Conservation (phyloP, 2,888 invertebrate genomes). For the Ectropis crepuscularia region DNA sequence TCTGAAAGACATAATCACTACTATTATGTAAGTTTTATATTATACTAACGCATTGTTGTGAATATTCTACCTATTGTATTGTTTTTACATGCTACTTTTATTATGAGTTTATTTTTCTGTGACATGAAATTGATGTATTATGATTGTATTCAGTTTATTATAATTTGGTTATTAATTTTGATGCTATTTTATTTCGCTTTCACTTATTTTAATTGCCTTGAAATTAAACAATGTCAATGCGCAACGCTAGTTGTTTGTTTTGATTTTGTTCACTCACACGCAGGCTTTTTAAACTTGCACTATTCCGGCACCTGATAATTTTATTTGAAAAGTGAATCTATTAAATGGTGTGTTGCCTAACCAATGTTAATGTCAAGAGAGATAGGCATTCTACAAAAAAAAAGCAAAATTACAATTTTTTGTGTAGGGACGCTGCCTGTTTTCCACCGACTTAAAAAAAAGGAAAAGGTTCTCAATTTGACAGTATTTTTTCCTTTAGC, state of each 20-base stretch:
- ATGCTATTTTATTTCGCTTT: conserved; percentile 50
- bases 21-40: conserved; percentile 26
- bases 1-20: conserved; percentile 15
- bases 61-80: conserved; percentile 9
- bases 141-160: conserved; percentile 48
- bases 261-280: conserved; percentile 51
- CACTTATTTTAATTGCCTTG: conserved; percentile 42
- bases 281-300: not conserved
- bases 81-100: conserved; percentile 36
- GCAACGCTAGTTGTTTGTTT: conserved; percentile 49
- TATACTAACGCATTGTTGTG: conserved; percentile 47
- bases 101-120: conserved; percentile 40
- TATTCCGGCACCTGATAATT: too few species aligned
- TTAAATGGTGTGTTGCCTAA: too few species aligned
- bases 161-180: conserved; percentile 44
- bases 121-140: conserved; percentile 42
- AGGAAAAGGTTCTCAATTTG: too few species aligned
- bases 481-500: too few species aligned
- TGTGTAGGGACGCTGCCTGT: too few species aligned
- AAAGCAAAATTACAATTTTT: too few species aligned
- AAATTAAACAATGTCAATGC: conserved; percentile 53
- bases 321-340: too few species aligned
- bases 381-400: too few species aligned
- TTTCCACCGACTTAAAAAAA: too few species aligned
- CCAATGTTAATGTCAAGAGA: too few species aligned